These are phyloP conservation scores for Amphiprion ocellaris DNA, from an alignment of 2,113 vertebrate genomes.

Conservation along the genomic window DNA sequence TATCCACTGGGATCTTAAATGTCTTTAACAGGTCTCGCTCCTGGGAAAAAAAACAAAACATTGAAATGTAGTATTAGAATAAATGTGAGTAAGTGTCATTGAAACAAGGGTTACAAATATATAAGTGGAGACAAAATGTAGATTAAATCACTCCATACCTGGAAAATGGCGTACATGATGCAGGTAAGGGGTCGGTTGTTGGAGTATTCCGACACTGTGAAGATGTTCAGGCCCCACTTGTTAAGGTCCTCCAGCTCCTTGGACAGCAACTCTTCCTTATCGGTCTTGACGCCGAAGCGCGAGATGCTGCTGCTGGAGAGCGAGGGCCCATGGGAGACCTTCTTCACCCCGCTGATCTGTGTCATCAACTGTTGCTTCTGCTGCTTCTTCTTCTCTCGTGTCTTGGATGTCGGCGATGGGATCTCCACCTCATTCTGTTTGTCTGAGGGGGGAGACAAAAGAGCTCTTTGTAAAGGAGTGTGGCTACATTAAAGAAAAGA, in stretches of 20 bases:
- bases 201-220: slow-evolving; percentile 95
- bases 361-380: slow-evolving; percentile 95
- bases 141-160: slow-evolving; percentile 81
- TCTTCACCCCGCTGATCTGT: slow-evolving; percentile 98
- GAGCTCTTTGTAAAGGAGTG: not conserved
- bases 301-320: slow-evolving; percentile 94
- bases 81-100: not conserved
- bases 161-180: slow-evolving; percentile 99
- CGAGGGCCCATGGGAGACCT: slow-evolving; percentile 94
- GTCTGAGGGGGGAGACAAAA: slow-evolving; percentile 81
- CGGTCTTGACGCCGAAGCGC: slow-evolving; percentile 95
- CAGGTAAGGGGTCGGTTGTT: slow-evolving; percentile 95
- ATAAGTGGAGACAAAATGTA: not conserved
- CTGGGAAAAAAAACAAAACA: slow-evolving; percentile 69
- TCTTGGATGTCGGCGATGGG: slow-evolving; percentile 95
- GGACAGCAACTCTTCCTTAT: slow-evolving; percentile 95
- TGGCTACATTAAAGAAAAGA: not conserved
- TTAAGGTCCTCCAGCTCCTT: slow-evolving; percentile 98
- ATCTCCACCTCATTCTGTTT: slow-evolving; percentile 99
- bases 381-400: slow-evolving; percentile 97
- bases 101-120: no score
- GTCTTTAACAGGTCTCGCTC: slow-evolving; percentile 97
- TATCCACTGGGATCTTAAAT: slow-evolving; percentile 95
- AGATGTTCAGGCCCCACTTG: slow-evolving; percentile 99
- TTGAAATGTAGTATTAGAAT: not conserved